These are phyloP conservation scores for Drosophila colorata DNA, from an alignment of 2,888 invertebrate species.

Conservation along the genomic window DNA sequence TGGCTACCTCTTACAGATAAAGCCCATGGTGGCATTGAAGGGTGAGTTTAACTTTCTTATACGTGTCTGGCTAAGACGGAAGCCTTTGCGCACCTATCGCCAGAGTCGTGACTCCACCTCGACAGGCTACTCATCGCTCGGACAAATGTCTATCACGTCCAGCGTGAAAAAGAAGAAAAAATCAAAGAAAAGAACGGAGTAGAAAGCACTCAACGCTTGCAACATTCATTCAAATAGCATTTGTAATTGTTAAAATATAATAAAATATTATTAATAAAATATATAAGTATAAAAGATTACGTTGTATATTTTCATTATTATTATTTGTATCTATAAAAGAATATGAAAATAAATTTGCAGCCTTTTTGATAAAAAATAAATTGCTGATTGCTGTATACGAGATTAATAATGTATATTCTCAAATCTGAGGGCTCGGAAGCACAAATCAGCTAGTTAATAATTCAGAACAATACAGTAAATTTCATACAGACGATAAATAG, in stretches of 20 bases:
- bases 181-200: constrained; percentile 43
- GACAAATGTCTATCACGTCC: constrained; percentile 48
- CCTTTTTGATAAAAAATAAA: no score
- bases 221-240: constrained; percentile 56
- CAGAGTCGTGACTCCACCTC: constrained; percentile 68
- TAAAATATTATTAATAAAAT: constrained; percentile 22
- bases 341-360: no score
- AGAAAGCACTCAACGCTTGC: constrained; percentile 37
- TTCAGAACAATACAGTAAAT: no score
- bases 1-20: constrained; percentile 54
- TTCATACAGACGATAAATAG: no score
- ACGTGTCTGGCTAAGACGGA: constrained; percentile 72
- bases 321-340: neutral
- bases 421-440: no score
- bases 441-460: no score
- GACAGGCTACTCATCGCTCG: constrained; percentile 69
- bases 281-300: neutral
- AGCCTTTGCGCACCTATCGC: constrained; percentile 69
- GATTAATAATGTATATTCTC: no score
- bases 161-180: constrained; percentile 65
- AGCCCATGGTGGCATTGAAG: constrained; percentile 64
- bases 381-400: no score
- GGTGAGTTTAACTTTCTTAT: constrained; percentile 72
- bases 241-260: constrained; percentile 37
- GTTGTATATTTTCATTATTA: constrained; percentile 1